Evolutionary conservation across 2,113 vertebrate genomes (phyloP).

Genomic region (Struthidea cinerea): DNA sequence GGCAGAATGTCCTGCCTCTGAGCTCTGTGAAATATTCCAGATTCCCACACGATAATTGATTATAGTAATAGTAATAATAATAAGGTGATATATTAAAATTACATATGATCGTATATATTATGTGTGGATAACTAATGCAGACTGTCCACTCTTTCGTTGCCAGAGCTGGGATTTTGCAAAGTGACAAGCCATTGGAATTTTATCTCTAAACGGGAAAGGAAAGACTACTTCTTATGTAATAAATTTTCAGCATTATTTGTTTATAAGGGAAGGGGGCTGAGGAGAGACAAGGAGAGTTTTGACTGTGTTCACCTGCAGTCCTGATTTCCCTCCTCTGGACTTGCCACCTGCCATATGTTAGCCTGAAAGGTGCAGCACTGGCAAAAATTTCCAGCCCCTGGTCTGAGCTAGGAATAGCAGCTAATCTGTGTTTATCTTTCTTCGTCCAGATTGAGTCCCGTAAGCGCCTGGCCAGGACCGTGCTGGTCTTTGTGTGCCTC

Average conservation of each 20-base stretch:
- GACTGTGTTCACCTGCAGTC: not conserved
- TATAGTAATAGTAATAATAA: not conserved
- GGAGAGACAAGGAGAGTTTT: not conserved
- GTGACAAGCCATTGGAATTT: not conserved
- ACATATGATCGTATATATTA: not conserved
- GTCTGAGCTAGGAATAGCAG: not conserved
- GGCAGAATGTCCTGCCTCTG: not conserved
- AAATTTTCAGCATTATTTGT: not conserved
- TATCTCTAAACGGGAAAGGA: not conserved
- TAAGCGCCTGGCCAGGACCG: conserved; percentile 91
- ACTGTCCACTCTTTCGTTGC: not conserved
- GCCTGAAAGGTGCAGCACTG: not conserved
- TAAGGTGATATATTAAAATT: not conserved
- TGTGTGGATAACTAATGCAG: not conserved
- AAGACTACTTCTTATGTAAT: not conserved
- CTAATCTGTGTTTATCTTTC: not conserved
- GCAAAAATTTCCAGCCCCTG: not conserved
- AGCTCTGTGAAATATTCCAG: conserved; percentile 8
- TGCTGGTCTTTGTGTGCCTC: conserved; percentile 92
- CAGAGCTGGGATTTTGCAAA: not conserved
- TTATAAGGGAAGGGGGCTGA: not conserved
- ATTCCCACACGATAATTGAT: not conserved
- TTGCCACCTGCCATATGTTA: fast-evolving
- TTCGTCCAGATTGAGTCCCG: conserved; percentile 87
- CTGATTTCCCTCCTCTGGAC: not conserved